Percentiles rank a stretch among this genome's conserved stretches.
phyloP scores from a whole-genome alignment of 2,113 vertebrate species.

The Mesocricetus auratus region DNA sequence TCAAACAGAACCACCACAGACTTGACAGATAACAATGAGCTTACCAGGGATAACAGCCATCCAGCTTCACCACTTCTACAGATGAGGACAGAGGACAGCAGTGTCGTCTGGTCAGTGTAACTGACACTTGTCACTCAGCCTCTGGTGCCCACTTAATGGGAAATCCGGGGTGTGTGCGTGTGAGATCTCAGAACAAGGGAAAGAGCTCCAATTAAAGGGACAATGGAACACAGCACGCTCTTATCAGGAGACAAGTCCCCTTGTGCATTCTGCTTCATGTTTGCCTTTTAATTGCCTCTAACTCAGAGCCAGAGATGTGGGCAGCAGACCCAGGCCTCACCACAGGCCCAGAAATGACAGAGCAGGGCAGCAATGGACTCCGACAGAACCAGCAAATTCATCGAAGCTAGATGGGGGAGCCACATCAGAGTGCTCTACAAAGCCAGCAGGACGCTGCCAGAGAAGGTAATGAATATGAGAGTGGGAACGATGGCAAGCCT shows the following conservation, averaged over 20 bases:
- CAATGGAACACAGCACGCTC: background rate
- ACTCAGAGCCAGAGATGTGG: background rate
- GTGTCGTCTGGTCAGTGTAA: background rate
- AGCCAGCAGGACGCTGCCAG: background rate
- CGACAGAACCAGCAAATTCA: background rate
- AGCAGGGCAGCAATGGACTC: background rate
- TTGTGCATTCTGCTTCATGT: background rate
- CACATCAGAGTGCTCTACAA: background rate
- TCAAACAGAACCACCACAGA: background rate
- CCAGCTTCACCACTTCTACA: background rate
- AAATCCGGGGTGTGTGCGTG: background rate
- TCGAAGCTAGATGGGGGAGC: background rate
- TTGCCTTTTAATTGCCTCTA: conserved; percentile 42
- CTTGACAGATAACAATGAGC: background rate
- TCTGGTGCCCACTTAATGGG: background rate
- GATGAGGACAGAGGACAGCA: background rate
- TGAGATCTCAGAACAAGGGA: background rate
- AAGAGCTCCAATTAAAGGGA: background rate
- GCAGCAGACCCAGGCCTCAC: background rate
- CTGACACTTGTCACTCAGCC: background rate
- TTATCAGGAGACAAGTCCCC: background rate
- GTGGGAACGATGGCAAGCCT: background rate
- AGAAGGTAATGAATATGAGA: background rate
- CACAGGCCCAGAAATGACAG: background rate
- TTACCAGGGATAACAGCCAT: background rate